These are phyloP conservation scores for Takifugu rubripes DNA, from an alignment of 2,797 vertebrate species.

Conservation along the genomic window DNA sequence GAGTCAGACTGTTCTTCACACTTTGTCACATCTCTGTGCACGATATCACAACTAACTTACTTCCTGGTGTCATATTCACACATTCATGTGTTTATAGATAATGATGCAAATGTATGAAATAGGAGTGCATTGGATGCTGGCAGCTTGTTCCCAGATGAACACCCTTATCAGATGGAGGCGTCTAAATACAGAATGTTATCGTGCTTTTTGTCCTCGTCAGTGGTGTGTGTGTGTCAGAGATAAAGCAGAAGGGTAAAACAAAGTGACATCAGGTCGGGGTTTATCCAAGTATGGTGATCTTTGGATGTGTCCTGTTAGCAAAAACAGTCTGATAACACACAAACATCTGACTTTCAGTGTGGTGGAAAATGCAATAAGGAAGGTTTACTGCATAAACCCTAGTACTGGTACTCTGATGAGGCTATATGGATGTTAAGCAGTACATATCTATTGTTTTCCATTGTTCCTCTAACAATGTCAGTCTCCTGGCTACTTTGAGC, in stretches of 20 bases:
- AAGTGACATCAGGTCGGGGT: constrained; percentile 22
- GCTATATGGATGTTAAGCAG: too few relatives aligned
- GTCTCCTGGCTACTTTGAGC: too few relatives aligned
- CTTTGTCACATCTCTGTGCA: constrained; percentile 2
- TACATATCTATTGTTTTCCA: too few relatives aligned
- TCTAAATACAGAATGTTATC: constrained; percentile 48
- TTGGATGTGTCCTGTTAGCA: constrained; percentile 15
- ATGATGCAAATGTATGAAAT: constrained; percentile 42
- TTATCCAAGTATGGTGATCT: constrained; percentile 19
- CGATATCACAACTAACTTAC: constrained; percentile 3
- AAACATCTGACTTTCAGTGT: neutral
- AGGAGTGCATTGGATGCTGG: constrained; percentile 2
- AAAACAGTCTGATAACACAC: neutral
- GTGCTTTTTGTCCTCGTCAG: constrained; percentile 22
- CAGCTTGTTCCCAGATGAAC: constrained; percentile 38
- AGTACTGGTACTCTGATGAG: too few relatives aligned
- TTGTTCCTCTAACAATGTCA: too few relatives aligned
- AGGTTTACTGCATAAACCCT: too few relatives aligned
- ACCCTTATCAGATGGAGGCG: constrained; percentile 39
- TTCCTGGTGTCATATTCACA: constrained; percentile 2
- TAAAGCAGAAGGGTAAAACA: constrained; percentile 30
- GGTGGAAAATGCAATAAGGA: too few relatives aligned
- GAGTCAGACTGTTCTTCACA: neutral
- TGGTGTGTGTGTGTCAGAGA: constrained; percentile 41
- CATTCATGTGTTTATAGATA: constrained; percentile 18